A percentile compares a stretch with the other conserved stretches of the same genome.
These are phyloP conservation scores for Leptestheria dahalacensis DNA, from an alignment of 1,140 invertebrate genomes.

Conservation along the genomic window DNA sequence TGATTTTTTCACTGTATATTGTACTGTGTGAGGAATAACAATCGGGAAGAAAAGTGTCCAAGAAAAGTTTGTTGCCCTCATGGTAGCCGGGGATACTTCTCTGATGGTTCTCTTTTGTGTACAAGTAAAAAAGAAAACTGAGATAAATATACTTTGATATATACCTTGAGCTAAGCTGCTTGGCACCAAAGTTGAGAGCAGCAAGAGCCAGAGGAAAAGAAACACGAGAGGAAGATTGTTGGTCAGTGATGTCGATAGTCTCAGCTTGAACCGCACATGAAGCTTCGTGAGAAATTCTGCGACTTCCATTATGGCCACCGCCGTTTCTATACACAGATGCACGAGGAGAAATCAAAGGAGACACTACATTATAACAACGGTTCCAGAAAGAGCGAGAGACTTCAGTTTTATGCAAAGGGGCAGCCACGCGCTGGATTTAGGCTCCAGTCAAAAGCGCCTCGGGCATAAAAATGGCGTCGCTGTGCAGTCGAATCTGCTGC, in stretches of 20 bases:
- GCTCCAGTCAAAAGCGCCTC: too few relatives aligned
- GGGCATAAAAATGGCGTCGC: neutral
- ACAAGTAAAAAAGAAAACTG: too few relatives aligned
- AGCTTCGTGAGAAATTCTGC: neutral
- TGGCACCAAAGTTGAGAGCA: too few relatives aligned
- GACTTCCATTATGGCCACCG: neutral
- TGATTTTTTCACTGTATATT: too few relatives aligned
- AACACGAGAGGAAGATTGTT: neutral
- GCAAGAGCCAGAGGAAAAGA: neutral
- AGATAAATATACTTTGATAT: neutral
- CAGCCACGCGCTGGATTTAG: too few relatives aligned
- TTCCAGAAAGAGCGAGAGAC: too few relatives aligned
- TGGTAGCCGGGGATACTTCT: too few relatives aligned
- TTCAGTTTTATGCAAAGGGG: too few relatives aligned
- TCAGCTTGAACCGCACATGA: neutral
- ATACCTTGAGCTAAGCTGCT: neutral
- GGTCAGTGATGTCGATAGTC: neutral
- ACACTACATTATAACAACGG: neutral
- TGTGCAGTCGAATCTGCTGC: neutral
- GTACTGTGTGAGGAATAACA: too few relatives aligned
- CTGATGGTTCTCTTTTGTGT: too few relatives aligned
- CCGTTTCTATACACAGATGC: neutral
- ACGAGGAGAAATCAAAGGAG: neutral
- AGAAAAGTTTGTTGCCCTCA: too few relatives aligned
- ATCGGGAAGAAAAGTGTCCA: too few relatives aligned